These are phyloP conservation scores for Puntigrus tetrazona DNA, from an alignment of 2,113 vertebrate species.

Conservation along the genomic window DNA sequence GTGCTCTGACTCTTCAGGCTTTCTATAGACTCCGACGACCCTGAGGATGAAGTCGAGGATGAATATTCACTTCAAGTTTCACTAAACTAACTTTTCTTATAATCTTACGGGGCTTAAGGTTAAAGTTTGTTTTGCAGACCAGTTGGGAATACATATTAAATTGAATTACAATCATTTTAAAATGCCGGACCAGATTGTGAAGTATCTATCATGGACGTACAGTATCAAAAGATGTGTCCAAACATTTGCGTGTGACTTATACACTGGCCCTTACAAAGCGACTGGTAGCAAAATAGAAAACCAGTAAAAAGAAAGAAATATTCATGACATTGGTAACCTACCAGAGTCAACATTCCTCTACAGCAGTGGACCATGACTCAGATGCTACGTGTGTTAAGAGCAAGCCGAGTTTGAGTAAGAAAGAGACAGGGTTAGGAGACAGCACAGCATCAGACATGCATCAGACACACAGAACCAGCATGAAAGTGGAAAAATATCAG, in stretches of 20 bases:
- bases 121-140: background rate
- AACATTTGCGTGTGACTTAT: background rate
- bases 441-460: slow-evolving; percentile 64
- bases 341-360: slow-evolving; percentile 80
- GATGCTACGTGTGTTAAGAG: slow-evolving; percentile 76
- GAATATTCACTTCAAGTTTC: background rate
- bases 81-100: background rate
- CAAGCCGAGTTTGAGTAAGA: slow-evolving; percentile 36
- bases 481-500: background rate
- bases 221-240: background rate
- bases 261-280: background rate
- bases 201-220: background rate
- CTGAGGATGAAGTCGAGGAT: slow-evolving; percentile 57
- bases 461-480: slow-evolving; percentile 38
- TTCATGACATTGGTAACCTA: slow-evolving; percentile 66
- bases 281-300: background rate
- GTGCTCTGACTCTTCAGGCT: slow-evolving; percentile 69
- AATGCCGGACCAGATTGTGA: background rate
- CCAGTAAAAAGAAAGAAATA: slow-evolving; percentile 13
- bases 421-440: slow-evolving; percentile 47
- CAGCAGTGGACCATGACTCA: slow-evolving; percentile 81
- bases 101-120: background rate
- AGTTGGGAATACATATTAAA: background rate
- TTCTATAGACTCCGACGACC: slow-evolving; percentile 76
- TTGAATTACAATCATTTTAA: background rate